phyloP scores from a whole-genome alignment of 2,888 invertebrate species.

The Ichneumoninae sp. region DNA sequence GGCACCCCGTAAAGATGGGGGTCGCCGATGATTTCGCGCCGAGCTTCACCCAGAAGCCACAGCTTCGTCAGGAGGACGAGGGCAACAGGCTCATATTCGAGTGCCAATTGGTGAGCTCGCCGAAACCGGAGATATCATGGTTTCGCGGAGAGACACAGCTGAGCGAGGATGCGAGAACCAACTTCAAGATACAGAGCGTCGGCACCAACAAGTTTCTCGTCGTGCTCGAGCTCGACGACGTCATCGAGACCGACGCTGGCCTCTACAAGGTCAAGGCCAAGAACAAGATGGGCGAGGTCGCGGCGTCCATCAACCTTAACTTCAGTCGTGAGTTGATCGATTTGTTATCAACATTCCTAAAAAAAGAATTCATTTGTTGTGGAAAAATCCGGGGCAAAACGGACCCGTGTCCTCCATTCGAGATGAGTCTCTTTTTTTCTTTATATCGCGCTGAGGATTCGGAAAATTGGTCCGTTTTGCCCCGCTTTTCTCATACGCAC shows the following conservation, averaged over 20 bases:
- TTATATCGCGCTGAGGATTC: not conserved
- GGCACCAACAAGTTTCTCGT: constrained; percentile 95
- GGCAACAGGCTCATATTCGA: constrained; percentile 97
- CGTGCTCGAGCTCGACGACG: constrained; percentile 97
- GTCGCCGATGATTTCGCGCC: constrained; percentile 98
- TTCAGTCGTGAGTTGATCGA: constrained; percentile 94
- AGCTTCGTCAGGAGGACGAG: constrained; percentile 97
- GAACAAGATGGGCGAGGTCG: constrained; percentile 98
- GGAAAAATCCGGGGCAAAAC: not conserved
- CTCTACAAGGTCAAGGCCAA: constrained; percentile 98
- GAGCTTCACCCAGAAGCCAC: constrained; percentile 99
- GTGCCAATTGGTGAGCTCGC: constrained; percentile 94
- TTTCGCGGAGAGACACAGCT: constrained; percentile 94
- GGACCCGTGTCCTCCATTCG: not conserved
- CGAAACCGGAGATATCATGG: constrained; percentile 96
- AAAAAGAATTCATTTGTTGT: not conserved
- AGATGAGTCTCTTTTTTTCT: not conserved
- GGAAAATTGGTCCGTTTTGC: not conserved
- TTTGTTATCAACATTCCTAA: constrained; percentile 13
- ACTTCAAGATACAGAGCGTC: constrained; percentile 94
- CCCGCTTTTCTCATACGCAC: not conserved
- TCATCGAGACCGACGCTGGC: constrained; percentile 97
- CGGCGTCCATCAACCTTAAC: constrained; percentile 98
- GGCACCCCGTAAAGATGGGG: constrained; percentile 87
- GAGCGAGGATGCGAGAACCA: constrained; percentile 93